Conservation (phyloP, 2,113 vertebrate genomes). For the Catharus fuscescens region DNA sequence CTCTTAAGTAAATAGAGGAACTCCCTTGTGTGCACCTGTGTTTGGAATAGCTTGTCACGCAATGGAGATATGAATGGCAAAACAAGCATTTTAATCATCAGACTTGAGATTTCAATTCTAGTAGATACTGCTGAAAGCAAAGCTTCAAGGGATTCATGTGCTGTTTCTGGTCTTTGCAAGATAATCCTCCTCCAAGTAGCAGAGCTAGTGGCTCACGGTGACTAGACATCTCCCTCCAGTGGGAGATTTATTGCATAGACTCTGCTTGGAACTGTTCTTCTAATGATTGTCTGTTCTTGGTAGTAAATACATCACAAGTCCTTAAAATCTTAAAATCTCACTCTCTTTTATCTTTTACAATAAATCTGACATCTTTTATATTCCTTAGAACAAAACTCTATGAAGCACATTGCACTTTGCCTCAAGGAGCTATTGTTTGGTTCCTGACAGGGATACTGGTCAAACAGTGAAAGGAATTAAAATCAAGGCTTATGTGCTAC, state of each 20-base stretch:
- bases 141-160: neutral
- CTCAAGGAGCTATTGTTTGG: neutral
- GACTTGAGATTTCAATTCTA: neutral
- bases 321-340: neutral
- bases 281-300: neutral
- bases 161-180: neutral
- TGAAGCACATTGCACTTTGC: neutral
- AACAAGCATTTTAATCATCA: neutral
- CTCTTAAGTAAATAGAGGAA: neutral
- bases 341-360: neutral
- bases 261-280: neutral
- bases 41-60: neutral
- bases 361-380: neutral
- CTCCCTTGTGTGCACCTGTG: neutral
- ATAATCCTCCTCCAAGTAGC: neutral
- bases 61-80: neutral
- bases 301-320: neutral
- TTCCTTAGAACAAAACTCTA: neutral
- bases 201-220: neutral
- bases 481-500: neutral
- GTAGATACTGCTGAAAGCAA: neutral
- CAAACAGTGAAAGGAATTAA: neutral
- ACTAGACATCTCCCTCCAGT: constrained; percentile 64
- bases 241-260: constrained; percentile 48
- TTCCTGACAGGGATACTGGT: neutral